phyloP scores from a whole-genome alignment of 1,140 invertebrate species.

The Phymorhynchus buccinoides region DNA sequence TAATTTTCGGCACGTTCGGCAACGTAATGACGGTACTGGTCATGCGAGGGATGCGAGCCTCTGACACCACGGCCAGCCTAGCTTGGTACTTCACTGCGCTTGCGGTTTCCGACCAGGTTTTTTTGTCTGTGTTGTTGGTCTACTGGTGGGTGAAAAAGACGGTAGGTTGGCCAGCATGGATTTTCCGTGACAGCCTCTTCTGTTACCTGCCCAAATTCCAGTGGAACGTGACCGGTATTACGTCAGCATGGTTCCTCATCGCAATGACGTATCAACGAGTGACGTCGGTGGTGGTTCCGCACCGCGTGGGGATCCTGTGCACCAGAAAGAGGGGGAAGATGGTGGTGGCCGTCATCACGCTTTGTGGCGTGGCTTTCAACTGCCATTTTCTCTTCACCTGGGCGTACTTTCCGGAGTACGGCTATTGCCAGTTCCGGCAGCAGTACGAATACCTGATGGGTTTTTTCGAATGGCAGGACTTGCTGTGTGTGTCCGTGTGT shows the following conservation, averaged over 20 bases:
- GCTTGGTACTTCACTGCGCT: neutral
- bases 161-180: neutral
- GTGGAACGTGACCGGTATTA: neutral
- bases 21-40: conserved; percentile 8
- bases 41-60: neutral
- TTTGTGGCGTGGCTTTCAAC: neutral
- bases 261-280: conserved; percentile 24
- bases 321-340: neutral
- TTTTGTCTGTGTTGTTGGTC: neutral
- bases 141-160: neutral
- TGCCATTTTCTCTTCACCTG: neutral
- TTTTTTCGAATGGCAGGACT: neutral
- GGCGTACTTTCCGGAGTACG: neutral
- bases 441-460: neutral
- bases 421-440: neutral
- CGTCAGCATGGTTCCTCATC: conserved; percentile 19
- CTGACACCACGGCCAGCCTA: neutral
- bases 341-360: neutral
- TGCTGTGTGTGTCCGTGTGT: neutral
- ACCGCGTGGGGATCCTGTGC: conserved; percentile 3
- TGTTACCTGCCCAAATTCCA: neutral
- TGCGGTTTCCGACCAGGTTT: conserved; percentile 14
- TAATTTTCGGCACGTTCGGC: conserved; percentile 6
- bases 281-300: conserved; percentile 5
- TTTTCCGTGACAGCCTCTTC: neutral